Percentiles rank a stretch among this genome's conserved stretches.
Evolutionary conservation across 2,888 invertebrate genomes (phyloP).

Genomic region (Eupeodes luniger): DNA sequence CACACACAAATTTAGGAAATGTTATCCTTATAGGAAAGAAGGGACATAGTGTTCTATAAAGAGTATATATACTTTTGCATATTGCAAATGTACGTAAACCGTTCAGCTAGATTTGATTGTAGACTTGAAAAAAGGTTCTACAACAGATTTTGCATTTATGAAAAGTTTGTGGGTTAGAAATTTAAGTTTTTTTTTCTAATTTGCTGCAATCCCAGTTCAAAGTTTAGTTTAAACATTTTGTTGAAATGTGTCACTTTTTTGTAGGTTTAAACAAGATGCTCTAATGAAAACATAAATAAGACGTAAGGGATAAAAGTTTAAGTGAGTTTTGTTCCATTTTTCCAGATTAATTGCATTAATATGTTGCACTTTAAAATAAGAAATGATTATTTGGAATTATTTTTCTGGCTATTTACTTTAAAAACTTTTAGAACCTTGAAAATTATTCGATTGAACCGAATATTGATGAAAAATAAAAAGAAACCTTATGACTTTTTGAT

Average conservation of each 20-base stretch:
- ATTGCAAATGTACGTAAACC: not conserved
- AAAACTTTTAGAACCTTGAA: too few species aligned
- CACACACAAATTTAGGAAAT: slow-evolving; percentile 17
- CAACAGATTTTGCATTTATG: slow-evolving; percentile 53
- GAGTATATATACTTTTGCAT: not conserved
- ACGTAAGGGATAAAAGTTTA: not conserved
- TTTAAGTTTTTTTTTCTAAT: not conserved
- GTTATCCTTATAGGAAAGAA: slow-evolving; percentile 9
- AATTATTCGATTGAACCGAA: too few species aligned
- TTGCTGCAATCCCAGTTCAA: slow-evolving; percentile 15
- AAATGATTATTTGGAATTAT: too few species aligned
- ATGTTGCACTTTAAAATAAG: too few species aligned
- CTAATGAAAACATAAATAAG: not conserved
- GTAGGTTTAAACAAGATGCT: not conserved
- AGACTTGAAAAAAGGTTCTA: slow-evolving; percentile 30
- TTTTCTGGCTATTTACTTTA: too few species aligned
- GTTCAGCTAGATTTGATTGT: slow-evolving; percentile 16
- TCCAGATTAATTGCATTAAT: too few species aligned
- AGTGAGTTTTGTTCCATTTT: not conserved
- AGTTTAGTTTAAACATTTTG: slow-evolving; percentile 4
- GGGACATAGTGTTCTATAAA: not conserved
- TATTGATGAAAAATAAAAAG: too few species aligned
- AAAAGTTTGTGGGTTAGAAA: slow-evolving; percentile 46
- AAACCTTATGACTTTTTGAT: too few species aligned
- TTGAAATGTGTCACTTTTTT: slow-evolving; percentile 60